Base-by-base conservation (phyloP, 1,140 invertebrate species). In the Acromyrmex echinatior region DNA sequence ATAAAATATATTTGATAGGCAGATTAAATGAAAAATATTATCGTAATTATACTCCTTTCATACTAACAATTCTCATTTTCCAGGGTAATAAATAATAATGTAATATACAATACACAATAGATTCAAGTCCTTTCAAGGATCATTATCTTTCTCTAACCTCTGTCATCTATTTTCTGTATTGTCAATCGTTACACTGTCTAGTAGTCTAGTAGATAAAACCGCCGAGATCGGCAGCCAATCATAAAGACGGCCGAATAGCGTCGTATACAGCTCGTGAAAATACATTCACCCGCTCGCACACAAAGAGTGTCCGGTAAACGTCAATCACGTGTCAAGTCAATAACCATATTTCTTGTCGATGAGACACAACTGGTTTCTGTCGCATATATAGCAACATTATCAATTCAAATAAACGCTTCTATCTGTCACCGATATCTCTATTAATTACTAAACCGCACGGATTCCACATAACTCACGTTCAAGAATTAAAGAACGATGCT, bases 401-500 rank as follows among this genome's bases (percentile, higher is more conserved):
- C 70, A 62, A 63, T 84, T 84, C 56, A 84, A 74, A 84, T 62
- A 39, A 35, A 73, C 68, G 25, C 39, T 71, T 62, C 49, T 74
- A 63, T 84, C 39, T 62, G 56, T 18, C 53, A 25, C 80, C 80
- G 80, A 84, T 76, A 84, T 84, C 80, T 84, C 39, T 74, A 84
- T 84, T 84, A 84, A 84, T 84, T 63, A 76, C 70, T 35, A 14
- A 62, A 76, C 56, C 25, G 56, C 70, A 45, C 53, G 28, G 25
- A 18, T 7, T 35, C 25, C 39, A 12, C 62, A 14, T 51, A 74
- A 62, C 6, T 84, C 12, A 51, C n/a, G 28, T n/a, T 9, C 25
- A 6, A 25, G 21, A 74, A 35, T 71, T 62, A 74, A 73, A 49
- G 53, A 31, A 25, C 53, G 56, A n/a, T 18, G 25, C 16, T 49